phyloP scores from a whole-genome alignment of 2,797 vertebrate species.

The Artibeus lituratus region DNA sequence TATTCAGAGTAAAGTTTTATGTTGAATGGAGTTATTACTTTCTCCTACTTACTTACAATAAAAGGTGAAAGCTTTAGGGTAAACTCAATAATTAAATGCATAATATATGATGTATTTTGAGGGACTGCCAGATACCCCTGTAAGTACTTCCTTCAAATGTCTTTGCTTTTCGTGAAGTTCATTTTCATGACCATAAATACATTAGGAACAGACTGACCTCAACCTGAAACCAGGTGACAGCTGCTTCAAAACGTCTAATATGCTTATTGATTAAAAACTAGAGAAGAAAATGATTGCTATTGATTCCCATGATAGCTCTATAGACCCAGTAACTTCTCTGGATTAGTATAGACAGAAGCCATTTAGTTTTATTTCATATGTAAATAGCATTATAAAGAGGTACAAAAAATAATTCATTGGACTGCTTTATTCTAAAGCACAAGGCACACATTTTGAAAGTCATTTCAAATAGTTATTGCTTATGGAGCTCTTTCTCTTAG shows the following conservation, averaged over 20 bases:
- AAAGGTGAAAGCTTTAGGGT: slow-evolving; percentile 32
- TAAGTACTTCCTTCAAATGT: background rate
- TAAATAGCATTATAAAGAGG: slow-evolving; percentile 69
- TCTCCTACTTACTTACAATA: background rate
- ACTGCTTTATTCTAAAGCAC: slow-evolving; percentile 62
- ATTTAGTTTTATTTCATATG: slow-evolving; percentile 76
- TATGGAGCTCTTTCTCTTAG: slow-evolving; percentile 67
- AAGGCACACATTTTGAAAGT: slow-evolving; percentile 72
- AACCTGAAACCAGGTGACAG: slow-evolving; percentile 82
- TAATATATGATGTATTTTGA: slow-evolving; percentile 31
- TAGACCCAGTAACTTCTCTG: slow-evolving; percentile 55
- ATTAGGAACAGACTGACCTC: slow-evolving; percentile 76
- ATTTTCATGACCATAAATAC: slow-evolving; percentile 36
- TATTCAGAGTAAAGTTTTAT: slow-evolving; percentile 16
- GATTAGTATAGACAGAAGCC: slow-evolving; percentile 53
- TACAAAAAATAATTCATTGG: slow-evolving; percentile 58
- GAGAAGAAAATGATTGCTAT: slow-evolving; percentile 55
- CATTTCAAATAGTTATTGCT: slow-evolving; percentile 71
- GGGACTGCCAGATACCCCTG: background rate
- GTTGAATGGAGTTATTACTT: background rate
- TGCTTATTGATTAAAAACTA: slow-evolving; percentile 59
- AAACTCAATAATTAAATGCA: slow-evolving; percentile 28
- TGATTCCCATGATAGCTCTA: slow-evolving; percentile 27
- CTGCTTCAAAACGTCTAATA: slow-evolving; percentile 74
- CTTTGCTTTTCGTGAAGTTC: slow-evolving; percentile 57